Base-by-base conservation (phyloP, 2,797 vertebrate genomes). In the Ambastaia sidthimunki region DNA sequence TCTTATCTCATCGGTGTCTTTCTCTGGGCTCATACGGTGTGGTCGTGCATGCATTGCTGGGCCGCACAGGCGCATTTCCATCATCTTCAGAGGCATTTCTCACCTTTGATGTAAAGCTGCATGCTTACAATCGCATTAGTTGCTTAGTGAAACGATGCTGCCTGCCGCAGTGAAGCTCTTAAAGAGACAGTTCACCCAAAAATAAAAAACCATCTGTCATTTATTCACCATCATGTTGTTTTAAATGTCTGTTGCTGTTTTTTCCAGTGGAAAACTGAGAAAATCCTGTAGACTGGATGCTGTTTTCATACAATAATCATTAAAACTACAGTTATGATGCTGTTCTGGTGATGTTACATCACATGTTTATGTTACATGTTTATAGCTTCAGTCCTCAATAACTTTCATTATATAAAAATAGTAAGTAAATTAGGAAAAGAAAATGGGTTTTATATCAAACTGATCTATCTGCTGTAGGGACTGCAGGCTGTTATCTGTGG, bases 81-180 rank as follows among this genome's bases (percentile, higher is more conserved):
- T 37, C 19, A 25, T 50, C 66, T 15, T 76, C n/a, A 41, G 44
- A 18, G 18, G 28, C 13, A 25, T 54, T 31, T 63, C 19, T 50
- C 31, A 34, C 28, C 60, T 78, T 71, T 54, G 60, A 63, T 78
- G 76, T 63, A 41, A 55, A 55, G 5, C 59, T 63, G 15, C 68
- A 28, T 47, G 54, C 18, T 71, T 63, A 23, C 41, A 21, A 37
- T 57, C 57, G 6, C 60, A 18, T 60, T 60, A n/a, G 54, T 60
- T 31, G 37, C 4, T 48, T 63, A 52, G 67, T 71, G 7, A 78
- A 78, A 63, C 34, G 16, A 76, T 70, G n/a, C 31, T 1, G 23
- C 16, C 28, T 63, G 28, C 60, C 31, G 28, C 59, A 62, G 59
- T 62, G 13, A 16, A 1, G 59, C 13, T 62, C 15, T 31, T 25